Evolutionary conservation across 2,888 invertebrate species (phyloP), one percentile per base, ranked within the genome.

Genomic region (Geotrupes spiniger): DNA sequence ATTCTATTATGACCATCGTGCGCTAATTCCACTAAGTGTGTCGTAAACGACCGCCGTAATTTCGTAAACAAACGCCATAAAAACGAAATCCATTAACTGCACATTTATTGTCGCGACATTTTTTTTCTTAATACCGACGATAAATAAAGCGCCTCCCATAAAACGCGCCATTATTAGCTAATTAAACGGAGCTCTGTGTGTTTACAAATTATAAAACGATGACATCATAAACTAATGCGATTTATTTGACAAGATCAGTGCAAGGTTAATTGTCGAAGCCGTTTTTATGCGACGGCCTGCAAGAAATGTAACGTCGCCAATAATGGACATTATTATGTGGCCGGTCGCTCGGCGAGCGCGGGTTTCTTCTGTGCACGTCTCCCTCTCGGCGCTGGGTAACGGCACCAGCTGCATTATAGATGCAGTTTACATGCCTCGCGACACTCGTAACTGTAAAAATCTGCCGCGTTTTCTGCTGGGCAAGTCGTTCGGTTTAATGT

Each of bases 151-250:
- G n/a, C n/a, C n/a, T n/a, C n/a, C n/a, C n/a, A n/a, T n/a, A n/a
- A n/a, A n/a, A n/a, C n/a, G n/a, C n/a, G n/a, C n/a, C n/a, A n/a
- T n/a, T n/a, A n/a, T n/a, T n/a, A n/a, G n/a, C n/a, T n/a, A n/a
- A n/a, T n/a, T n/a, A n/a, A n/a, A n/a, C n/a, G n/a, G n/a, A n/a
- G n/a, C n/a, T n/a, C n/a, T n/a, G n/a, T n/a, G n/a, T n/a, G n/a
- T n/a, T n/a, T n/a, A n/a, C n/a, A n/a, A n/a, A n/a, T n/a, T n/a
- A 14, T 29, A 38, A 39, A 45, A 29, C 11, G 45, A 36, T 45
- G 39, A 45, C 45, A 39, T 45, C 39, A 45, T 38, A 36, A 38
- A 37, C 29, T 45, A 45, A 26, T 45, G 45, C 45, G 45, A 45
- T 45, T 45, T 45, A 38, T 45, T 45, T 28, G 38, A 38, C 37